phyloP scores from a whole-genome alignment of 2,888 invertebrate species.

The Ennomos quercinarius region DNA sequence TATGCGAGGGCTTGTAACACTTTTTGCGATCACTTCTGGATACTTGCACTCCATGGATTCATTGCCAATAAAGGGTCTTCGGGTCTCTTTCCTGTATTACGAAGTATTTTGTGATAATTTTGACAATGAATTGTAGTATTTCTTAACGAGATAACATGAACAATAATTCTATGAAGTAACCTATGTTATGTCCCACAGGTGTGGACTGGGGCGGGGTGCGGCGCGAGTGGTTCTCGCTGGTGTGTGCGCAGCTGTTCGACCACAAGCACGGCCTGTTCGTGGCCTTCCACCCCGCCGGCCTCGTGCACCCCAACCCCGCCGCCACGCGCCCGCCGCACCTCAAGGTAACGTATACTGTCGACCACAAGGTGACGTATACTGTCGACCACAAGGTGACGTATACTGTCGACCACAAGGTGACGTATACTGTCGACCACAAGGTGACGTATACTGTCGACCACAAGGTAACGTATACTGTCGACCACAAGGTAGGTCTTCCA shows the following conservation, averaged over 20 bases:
- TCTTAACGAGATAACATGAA: too few relatives aligned
- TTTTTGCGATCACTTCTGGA: too few relatives aligned
- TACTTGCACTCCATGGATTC: too few relatives aligned
- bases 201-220: constrained; percentile 97
- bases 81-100: too few relatives aligned
- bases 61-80: too few relatives aligned
- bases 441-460: too few relatives aligned
- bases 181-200: constrained; percentile 77
- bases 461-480: constrained; percentile 75
- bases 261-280: constrained; percentile 92
- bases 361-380: constrained; percentile 77
- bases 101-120: too few relatives aligned
- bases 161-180: too few relatives aligned
- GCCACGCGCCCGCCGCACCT: constrained; percentile 90
- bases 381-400: too few relatives aligned
- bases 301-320: constrained; percentile 95
- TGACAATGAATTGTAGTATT: too few relatives aligned
- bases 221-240: constrained; percentile 97
- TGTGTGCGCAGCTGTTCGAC: constrained; percentile 95
- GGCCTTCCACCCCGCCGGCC: constrained; percentile 93
- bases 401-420: too few relatives aligned
- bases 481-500: constrained; percentile 81
- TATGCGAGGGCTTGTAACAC: constrained; percentile 90
- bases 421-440: constrained; percentile 94
- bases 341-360: constrained; percentile 85